Base-by-base conservation (phyloP, 92 coral and sea anemone species). In the Muricea muricata region DNA sequence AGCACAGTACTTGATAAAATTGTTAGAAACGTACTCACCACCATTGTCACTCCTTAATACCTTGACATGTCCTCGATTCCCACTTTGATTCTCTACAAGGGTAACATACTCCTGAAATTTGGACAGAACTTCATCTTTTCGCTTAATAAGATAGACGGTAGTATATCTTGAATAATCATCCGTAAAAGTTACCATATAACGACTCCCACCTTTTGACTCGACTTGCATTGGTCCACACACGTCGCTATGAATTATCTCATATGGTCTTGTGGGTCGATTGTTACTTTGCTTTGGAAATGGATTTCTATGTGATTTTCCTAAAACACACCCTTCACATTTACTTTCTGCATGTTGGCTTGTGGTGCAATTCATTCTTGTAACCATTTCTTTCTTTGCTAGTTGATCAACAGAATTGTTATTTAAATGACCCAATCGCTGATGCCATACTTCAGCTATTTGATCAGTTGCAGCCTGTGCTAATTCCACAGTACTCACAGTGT, bases 381-480 rank as follows among this genome's bases (percentile, higher is more conserved):
- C 90, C 91, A 47, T 79, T 50, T 80, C 50, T 8, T 45, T 45
- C 50, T 45, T 45, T 88, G 67, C n/a, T n/a, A n/a, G n/a, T n/a
- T n/a, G n/a, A n/a, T n/a, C n/a, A n/a, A n/a, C n/a, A n/a, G n/a
- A n/a, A n/a, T n/a, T n/a, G n/a, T n/a, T n/a, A n/a, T n/a, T n/a
- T n/a, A n/a, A n/a, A n/a, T n/a, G n/a, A n/a, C n/a, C n/a, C n/a
- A n/a, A n/a, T n/a, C n/a, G n/a, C 76, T 86, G 83, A 81, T 91
- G 92, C 92, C 91, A 92, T 73, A 77, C 72, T 77, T 65, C 91
- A 68, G 46, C 83, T 41, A 89, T n/a, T n/a, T n/a, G 92, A 47
- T 57, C 81, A 41, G 87, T 15, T 31, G 77, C 42, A 34, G 73
- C 0, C 39, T 75, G 83, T 3, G 83, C 84, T 45, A 47, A 75